A percentile compares a stretch with the other conserved stretches of the same genome.
phyloP scores from a whole-genome alignment of 2,888 invertebrate genomes.

The Patella depressa region DNA sequence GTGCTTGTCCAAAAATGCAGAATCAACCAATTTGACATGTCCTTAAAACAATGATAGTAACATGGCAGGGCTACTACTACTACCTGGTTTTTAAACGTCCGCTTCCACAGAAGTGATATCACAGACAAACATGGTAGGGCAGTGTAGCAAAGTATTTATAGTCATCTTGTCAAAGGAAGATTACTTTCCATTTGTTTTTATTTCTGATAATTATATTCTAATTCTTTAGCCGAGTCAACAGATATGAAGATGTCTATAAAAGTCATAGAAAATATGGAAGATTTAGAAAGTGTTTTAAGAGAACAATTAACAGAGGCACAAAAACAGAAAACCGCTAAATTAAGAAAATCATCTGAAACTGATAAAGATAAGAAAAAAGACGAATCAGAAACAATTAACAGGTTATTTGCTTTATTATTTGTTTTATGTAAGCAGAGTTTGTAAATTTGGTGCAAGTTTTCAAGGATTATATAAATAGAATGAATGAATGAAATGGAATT shows the following conservation, averaged over 20 bases:
- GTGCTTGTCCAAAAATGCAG: too few species aligned
- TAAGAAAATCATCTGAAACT: not conserved
- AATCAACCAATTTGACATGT: too few species aligned
- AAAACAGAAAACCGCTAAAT: slow-evolving; percentile 12
- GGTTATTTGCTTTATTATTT: too few species aligned
- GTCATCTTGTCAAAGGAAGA: not conserved
- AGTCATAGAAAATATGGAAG: slow-evolving; percentile 33
- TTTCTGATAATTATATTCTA: not conserved
- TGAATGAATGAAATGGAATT: too few species aligned
- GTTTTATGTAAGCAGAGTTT: too few species aligned
- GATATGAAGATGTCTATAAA: slow-evolving; percentile 34
- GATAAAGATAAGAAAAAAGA: not conserved
- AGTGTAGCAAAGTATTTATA: not conserved
- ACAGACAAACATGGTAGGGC: too few species aligned
- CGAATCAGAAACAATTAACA: not conserved
- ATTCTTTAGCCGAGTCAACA: slow-evolving; percentile 7
- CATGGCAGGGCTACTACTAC: too few species aligned
- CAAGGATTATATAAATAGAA: too few species aligned
- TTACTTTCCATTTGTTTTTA: not conserved
- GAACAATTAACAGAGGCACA: slow-evolving; percentile 28
- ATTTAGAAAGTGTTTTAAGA: slow-evolving; percentile 38
- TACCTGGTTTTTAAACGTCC: too few species aligned
- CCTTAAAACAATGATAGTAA: too few species aligned
- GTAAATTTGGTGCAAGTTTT: too few species aligned
- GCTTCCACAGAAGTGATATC: too few species aligned